Conservation (phyloP, 2,113 vertebrate genomes). For the Pogonocichla stellata region DNA sequence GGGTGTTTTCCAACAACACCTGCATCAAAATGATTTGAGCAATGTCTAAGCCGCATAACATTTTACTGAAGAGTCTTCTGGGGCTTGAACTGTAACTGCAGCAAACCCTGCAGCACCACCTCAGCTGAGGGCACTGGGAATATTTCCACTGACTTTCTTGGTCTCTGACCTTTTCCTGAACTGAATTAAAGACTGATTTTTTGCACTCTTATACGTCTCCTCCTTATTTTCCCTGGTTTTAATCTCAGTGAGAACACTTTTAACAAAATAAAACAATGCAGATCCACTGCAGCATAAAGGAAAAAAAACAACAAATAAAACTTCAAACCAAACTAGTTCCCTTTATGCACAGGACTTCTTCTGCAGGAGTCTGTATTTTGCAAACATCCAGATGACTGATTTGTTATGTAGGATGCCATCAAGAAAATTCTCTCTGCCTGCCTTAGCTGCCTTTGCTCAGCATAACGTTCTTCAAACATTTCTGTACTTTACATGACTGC, state of each 20-base stretch:
- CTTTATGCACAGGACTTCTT: background rate
- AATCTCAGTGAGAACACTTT: background rate
- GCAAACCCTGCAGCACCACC: background rate
- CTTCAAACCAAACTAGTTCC: background rate
- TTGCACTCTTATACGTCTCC: background rate
- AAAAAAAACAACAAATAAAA: background rate
- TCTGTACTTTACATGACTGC: background rate
- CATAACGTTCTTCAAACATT: background rate
- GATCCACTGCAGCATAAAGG: background rate
- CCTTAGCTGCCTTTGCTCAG: background rate
- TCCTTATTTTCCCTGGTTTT: background rate
- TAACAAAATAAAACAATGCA: background rate
- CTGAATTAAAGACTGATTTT: background rate
- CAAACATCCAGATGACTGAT: background rate
- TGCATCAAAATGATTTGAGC: background rate
- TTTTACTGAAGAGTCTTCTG: background rate
- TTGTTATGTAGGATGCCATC: background rate
- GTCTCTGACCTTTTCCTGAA: background rate
- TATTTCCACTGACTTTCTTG: background rate
- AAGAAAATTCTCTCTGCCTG: background rate
- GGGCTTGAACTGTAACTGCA: background rate
- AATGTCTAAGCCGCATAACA: background rate
- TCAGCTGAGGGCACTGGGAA: background rate
- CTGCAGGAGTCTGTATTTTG: background rate
- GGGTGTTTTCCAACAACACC: background rate